Evolutionary conservation across 2,888 invertebrate genomes (phyloP).

Genomic region (Caenorhabditis sp.): DNA sequence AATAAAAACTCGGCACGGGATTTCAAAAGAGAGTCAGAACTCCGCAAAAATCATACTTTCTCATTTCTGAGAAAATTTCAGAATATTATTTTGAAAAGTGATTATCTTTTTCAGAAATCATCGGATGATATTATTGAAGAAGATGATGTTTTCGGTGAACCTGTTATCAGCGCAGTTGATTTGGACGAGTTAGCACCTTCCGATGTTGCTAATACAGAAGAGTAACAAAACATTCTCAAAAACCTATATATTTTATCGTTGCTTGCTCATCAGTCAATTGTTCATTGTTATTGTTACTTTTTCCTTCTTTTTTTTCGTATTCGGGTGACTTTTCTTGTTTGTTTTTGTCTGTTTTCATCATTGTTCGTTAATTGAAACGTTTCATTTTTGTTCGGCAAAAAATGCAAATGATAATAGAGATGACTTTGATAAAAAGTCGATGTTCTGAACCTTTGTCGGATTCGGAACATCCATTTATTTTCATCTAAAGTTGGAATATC

Average conservation of each 20-base stretch:
- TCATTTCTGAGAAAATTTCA: background rate
- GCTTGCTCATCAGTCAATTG: background rate
- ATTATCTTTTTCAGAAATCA: slow-evolving; percentile 8
- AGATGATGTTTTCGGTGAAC: slow-evolving; percentile 50
- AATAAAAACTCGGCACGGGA: no score
- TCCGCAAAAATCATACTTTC: no score
- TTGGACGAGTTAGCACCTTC: slow-evolving; percentile 18
- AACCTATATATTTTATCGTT: background rate
- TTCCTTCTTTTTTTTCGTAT: background rate
- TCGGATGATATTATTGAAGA: slow-evolving; percentile 26
- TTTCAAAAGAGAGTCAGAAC: no score
- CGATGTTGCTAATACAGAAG: background rate
- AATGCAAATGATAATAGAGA: no score
- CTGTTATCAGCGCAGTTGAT: slow-evolving; percentile 32
- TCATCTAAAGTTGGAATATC: background rate
- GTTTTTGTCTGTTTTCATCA: no score
- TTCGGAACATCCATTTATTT: no score
- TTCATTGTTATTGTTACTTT: slow-evolving; percentile 6
- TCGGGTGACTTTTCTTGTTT: background rate
- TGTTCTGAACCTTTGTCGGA: no score
- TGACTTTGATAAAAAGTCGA: no score
- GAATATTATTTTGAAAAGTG: background rate
- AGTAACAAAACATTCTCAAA: background rate
- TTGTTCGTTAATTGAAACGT: background rate
- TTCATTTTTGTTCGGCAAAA: no score